Conservation (phyloP, 1,140 invertebrate genomes). For the Drosophila orena region DNA sequence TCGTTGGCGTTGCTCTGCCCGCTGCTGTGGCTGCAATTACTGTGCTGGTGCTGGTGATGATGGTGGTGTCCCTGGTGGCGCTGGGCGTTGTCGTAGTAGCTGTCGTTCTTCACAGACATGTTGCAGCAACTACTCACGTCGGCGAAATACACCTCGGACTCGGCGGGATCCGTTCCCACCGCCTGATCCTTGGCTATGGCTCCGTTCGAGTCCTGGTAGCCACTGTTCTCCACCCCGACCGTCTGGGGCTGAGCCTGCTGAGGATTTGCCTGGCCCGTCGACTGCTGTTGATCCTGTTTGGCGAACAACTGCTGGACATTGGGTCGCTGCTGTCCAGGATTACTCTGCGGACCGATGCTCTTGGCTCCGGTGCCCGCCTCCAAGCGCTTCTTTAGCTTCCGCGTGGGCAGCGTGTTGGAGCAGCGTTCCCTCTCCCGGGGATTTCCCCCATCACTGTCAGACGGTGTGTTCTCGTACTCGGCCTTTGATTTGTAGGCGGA, state of each 20-base stretch:
- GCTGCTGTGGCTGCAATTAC: slow-evolving; percentile 70
- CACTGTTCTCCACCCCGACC: slow-evolving; percentile 76
- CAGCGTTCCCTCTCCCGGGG: slow-evolving; percentile 83
- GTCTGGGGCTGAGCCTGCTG: slow-evolving; percentile 35
- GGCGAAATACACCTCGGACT: slow-evolving; percentile 93
- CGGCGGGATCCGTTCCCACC: slow-evolving; percentile 85
- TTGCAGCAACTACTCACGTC: slow-evolving; percentile 94
- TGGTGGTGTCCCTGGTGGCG: slow-evolving; percentile 58
- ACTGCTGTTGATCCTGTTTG: slow-evolving; percentile 46
- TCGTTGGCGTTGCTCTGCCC: slow-evolving; percentile 77
- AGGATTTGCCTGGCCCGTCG: slow-evolving; percentile 9
- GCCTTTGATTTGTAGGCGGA: slow-evolving; percentile 66
- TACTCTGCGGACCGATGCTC: slow-evolving; percentile 74
- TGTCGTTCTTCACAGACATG: slow-evolving; percentile 88
- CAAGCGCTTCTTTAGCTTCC: slow-evolving; percentile 86
- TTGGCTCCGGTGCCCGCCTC: slow-evolving; percentile 84
- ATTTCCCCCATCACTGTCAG: slow-evolving; percentile 80
- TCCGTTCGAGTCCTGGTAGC: slow-evolving; percentile 75
- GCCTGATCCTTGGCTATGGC: slow-evolving; percentile 65
- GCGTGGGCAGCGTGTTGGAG: slow-evolving; percentile 85
- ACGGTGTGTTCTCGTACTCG: slow-evolving; percentile 76
- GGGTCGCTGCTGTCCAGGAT: slow-evolving; percentile 72
- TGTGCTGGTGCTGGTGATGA: slow-evolving; percentile 67
- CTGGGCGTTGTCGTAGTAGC: slow-evolving; percentile 80
- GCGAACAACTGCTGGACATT: slow-evolving; percentile 85